Base-by-base conservation (phyloP, 2,113 vertebrate genomes). In the Podiceps cristatus region DNA sequence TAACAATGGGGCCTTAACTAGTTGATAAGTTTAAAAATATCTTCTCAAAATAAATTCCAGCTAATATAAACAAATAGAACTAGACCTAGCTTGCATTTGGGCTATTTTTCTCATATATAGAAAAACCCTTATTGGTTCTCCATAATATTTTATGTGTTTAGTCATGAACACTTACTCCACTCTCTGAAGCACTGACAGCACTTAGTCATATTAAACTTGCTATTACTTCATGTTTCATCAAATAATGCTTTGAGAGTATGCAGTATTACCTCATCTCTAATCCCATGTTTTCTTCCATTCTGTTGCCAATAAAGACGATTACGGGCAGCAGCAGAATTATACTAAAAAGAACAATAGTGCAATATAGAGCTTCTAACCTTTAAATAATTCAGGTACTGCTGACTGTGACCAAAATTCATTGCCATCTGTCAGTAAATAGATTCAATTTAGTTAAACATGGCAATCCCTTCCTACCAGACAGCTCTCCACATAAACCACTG, bases 341-440 rank as follows among this genome's bases (percentile, higher is more conserved):
- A 45, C 71, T 83, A 42, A 83, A 44, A 35, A 90, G 62, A 95
- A 47, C 10, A 37, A 37, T 17, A 62, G 25, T 62, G 28, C 20
- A 82, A 25, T 73, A 66, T 5, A 88, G 63, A 86, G 18, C 7
- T 79, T 92, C 29, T 86, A 83, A 76, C 67, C 29, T 80, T 82
- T 94, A 79, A 95, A 96, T 88, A 88, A 94, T 92, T 90, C 71
- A 90, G 55, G 45, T 92, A 53, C 23, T 79, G 55, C 13, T 88
- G 67, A 60, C 82, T 58, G 67, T 62, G 75, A 83, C 18, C 27
- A 94, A 85, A 90, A 84, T 73, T 68, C 81, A 58, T 53, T 86
- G n/a, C 93, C 91, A 92, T 94, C 91, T 97, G 86, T 73, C 59
- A 92, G 45, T 24, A 88, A 59, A 18, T 74, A 73, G 74, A 88